Evolutionary conservation across 2,888 invertebrate genomes (phyloP), one percentile per base, ranked within the genome.

Genomic region (Leucophenga maculata): DNA sequence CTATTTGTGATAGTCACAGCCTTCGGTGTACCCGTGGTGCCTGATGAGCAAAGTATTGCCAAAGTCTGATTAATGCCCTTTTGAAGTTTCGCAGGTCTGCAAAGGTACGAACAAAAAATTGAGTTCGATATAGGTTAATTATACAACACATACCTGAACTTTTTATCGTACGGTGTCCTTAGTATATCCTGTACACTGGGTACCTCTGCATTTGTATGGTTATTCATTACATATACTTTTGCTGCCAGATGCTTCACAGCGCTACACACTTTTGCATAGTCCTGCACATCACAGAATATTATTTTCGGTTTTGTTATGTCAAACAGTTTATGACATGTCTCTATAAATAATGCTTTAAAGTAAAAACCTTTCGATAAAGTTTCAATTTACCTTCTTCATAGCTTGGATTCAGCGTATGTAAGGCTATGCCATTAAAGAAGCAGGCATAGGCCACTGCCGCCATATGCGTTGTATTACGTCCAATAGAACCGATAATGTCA

Each of bases 11-110:
- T 70, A 9, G 80, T 83, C 3, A 86, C 86, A 1, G 86, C 87
- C 69, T 87, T 87, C 8, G 87, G 86, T 0, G 77, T 72, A 0
- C 86, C 88, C 0, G 88, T 87, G 6, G 87, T 87, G n/a, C 87
- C 87, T 3, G 86, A 88, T 66, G 85, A 87, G 78, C 78, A 87
- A 14, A 88, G 68, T 32, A 88, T 86, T 78, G 79, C 80, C 77
- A 80, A 68, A 16, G 66, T 79, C 9, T 80, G 78, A 69, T 80
- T 76, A 1, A 72, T 68, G 46, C 82, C 83, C 0, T 68, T 62
- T 6, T 67, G 9, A 9, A 78, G 77, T 54, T 67, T 65, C 4
- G 65, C 20, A 0, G 83, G 80, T 55, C 55, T 52, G 4, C 2
- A 20, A 16, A 52, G 52, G 8, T 1, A 9, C 13, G 26, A 2